Conservation (phyloP, 2,888 invertebrate genomes). For the Diploptera punctata region DNA sequence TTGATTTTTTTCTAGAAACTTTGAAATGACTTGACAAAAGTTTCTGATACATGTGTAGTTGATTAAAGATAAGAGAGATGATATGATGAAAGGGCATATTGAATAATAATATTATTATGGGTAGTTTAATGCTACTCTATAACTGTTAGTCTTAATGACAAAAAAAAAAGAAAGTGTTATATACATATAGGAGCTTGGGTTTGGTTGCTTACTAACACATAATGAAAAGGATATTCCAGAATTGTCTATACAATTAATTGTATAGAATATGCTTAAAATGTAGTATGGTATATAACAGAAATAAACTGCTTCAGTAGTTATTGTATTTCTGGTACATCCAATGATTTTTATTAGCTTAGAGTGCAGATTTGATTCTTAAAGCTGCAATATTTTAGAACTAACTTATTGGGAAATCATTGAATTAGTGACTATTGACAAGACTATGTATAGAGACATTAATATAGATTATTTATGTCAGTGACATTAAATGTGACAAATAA, state of each 20-base stretch:
- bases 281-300: no score
- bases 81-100: neutral
- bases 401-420: no score
- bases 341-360: no score
- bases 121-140: neutral
- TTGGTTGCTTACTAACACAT: conserved; percentile 21
- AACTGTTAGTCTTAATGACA: neutral
- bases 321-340: no score
- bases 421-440: no score
- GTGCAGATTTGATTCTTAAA: no score
- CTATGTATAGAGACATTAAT: neutral
- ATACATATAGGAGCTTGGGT: conserved; percentile 2
- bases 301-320: no score
- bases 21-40: conserved; percentile 15
- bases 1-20: conserved; percentile 10
- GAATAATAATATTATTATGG: neutral
- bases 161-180: neutral
- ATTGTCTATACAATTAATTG: neutral
- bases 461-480: neutral
- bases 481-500: neutral
- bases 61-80: neutral
- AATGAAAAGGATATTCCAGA: conserved; percentile 11
- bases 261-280: no score
- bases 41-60: neutral
- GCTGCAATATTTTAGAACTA: no score